Percentiles rank a stretch among this genome's conserved stretches.
These are phyloP conservation scores for Pseudomyrmex flavicornis DNA, from an alignment of 1,140 invertebrate species.

Conservation along the genomic window DNA sequence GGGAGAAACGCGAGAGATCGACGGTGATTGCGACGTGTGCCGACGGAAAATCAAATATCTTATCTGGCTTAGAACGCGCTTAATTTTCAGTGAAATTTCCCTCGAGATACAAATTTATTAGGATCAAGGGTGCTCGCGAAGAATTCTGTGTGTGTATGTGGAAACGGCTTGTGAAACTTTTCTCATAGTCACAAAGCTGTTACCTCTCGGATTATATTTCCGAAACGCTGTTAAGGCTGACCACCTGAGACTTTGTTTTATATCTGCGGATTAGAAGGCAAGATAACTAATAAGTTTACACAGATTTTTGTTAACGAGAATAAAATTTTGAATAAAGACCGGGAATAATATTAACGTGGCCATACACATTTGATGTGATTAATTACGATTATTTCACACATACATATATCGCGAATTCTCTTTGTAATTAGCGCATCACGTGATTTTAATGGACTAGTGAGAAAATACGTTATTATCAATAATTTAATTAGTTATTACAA, in stretches of 20 bases:
- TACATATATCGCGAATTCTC: conserved; percentile 16
- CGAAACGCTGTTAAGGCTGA: conserved; percentile 34
- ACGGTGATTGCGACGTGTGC: neutral
- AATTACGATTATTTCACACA: neutral
- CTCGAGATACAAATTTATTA: neutral
- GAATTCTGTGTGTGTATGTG: neutral
- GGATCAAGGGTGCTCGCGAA: neutral
- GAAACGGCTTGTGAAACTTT: conserved; percentile 24
- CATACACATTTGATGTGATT: neutral
- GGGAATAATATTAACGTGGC: neutral
- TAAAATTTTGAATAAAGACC: neutral
- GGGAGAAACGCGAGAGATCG: neutral
- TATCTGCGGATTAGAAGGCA: conserved; percentile 15
- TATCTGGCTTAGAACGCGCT: neutral
- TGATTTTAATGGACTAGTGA: neutral
- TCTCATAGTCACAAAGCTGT: conserved; percentile 8
- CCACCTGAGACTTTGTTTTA: conserved; percentile 32
- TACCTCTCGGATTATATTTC: neutral
- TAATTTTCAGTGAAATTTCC: conserved; percentile 1
- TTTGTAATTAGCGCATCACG: conserved; percentile 15
- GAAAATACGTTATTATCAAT: conserved; percentile 11
- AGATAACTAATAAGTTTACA: neutral
- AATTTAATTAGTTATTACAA: conserved; percentile 3
- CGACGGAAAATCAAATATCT: neutral
- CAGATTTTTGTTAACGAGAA: neutral